phyloP scores from a whole-genome alignment of 2,888 invertebrate species.

The Pecten maximus region DNA sequence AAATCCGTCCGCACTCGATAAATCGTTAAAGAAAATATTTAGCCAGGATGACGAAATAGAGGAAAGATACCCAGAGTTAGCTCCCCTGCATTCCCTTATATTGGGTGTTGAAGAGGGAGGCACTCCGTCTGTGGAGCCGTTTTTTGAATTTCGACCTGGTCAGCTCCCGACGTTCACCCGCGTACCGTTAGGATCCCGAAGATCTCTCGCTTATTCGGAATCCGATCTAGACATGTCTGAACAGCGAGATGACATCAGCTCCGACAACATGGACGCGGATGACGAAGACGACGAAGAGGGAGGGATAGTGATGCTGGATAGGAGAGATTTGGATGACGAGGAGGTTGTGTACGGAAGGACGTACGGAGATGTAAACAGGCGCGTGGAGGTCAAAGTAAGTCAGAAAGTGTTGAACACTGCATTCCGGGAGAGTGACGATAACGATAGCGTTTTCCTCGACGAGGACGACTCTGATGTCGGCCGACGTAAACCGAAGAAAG shows the following conservation, averaged over 20 bases:
- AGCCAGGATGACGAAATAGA: background rate
- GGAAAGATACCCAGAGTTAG: conserved; percentile 8
- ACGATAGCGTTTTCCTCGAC: conserved; percentile 55
- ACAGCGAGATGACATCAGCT: conserved; percentile 67
- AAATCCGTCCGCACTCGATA: background rate
- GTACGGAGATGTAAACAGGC: conserved; percentile 68
- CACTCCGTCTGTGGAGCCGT: background rate
- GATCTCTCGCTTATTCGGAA: background rate
- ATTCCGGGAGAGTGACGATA: conserved; percentile 40
- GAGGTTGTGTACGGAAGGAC: conserved; percentile 71
- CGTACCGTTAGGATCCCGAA: background rate
- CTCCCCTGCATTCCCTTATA: conserved; percentile 2
- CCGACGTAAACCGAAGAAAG: conserved; percentile 42
- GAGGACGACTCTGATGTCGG: conserved; percentile 63
- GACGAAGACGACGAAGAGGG: conserved; percentile 76
- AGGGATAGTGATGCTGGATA: conserved; percentile 63
- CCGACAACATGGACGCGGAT: conserved; percentile 76
- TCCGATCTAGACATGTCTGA: background rate
- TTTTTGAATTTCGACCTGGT: conserved; percentile 4
- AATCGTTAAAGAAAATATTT: conserved; percentile 6
- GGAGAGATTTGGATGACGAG: conserved; percentile 69
- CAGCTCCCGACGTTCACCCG: background rate
- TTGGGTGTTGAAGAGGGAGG: conserved; percentile 6
- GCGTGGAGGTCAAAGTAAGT: conserved; percentile 61
- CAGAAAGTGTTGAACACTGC: conserved; percentile 23